Evolutionary conservation across 2,888 invertebrate species (phyloP).

Genomic region (Eremobia ochroleuca): DNA sequence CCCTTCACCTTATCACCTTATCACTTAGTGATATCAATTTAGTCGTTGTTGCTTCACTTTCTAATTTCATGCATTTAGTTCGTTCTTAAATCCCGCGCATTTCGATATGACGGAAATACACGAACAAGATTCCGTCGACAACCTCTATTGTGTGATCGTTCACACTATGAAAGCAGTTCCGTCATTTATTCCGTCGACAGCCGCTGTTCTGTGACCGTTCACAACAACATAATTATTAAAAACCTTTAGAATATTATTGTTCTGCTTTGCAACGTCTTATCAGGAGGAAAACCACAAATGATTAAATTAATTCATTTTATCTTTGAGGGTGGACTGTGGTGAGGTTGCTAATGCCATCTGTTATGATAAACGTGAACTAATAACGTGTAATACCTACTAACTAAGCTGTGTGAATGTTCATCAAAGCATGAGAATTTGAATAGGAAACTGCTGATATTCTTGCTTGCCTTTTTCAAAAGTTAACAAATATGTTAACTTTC

Average conservation of each 20-base stretch:
- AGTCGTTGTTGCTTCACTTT: too few species aligned
- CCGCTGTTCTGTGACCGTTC: too few species aligned
- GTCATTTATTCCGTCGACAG: too few species aligned
- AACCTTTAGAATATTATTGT: conserved; percentile 1
- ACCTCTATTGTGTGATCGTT: too few species aligned
- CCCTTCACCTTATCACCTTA: too few species aligned
- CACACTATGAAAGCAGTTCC: too few species aligned
- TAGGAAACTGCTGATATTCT: not conserved
- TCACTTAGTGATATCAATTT: too few species aligned
- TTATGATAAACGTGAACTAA: conserved; percentile 16
- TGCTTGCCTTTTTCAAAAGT: not conserved
- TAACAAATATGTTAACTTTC: not conserved
- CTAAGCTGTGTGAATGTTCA: not conserved
- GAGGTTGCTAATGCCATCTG: conserved; percentile 50
- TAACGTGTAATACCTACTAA: not conserved
- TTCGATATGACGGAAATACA: too few species aligned
- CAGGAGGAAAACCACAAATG: conserved; percentile 22
- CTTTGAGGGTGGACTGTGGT: not conserved
- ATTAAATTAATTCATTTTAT: conserved; percentile 31
- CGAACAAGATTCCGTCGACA: too few species aligned
- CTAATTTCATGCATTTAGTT: too few species aligned
- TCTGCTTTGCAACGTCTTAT: conserved; percentile 5
- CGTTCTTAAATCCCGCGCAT: too few species aligned
- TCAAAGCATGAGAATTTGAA: not conserved
- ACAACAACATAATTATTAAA: not conserved